Percentiles rank a stretch among this genome's conserved stretches.
Conservation (phyloP, 1,140 invertebrate species). For the Littorina saxatilis region DNA sequence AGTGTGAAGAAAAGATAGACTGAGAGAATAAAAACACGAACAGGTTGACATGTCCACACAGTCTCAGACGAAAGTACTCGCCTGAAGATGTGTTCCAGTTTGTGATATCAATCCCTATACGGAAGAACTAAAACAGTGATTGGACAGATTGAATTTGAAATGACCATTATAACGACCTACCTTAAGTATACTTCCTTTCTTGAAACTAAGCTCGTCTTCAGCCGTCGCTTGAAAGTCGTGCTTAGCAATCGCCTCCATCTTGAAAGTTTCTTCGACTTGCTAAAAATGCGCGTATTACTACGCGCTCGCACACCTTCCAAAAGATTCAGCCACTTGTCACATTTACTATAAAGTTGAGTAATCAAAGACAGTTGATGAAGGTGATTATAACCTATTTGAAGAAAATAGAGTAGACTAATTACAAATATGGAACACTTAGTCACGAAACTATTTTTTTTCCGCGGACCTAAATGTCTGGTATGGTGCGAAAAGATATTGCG, state of each 20-base stretch:
- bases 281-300: conserved; percentile 8
- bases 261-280: conserved; percentile 38
- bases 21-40: conserved; percentile 9
- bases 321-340: too few species aligned
- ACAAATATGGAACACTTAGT: neutral
- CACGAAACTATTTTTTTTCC: neutral
- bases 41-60: conserved; percentile 24
- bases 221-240: conserved; percentile 99
- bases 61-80: neutral
- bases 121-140: neutral
- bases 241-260: conserved; percentile 98
- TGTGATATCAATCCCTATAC: neutral
- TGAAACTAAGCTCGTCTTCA: conserved; percentile 98
- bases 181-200: conserved; percentile 95
- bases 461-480: neutral
- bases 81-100: neutral
- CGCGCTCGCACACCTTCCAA: neutral
- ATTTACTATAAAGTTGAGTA: too few species aligned
- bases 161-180: conserved; percentile 78
- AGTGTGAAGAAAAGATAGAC: neutral
- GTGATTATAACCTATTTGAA: too few species aligned
- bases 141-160: neutral
- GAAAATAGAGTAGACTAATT: neutral
- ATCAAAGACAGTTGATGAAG: too few species aligned
- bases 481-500: neutral